These are phyloP conservation scores for Galaxea fascicularis DNA, from an alignment of 92 coral and sea anemone genomes.

Conservation along the genomic window DNA sequence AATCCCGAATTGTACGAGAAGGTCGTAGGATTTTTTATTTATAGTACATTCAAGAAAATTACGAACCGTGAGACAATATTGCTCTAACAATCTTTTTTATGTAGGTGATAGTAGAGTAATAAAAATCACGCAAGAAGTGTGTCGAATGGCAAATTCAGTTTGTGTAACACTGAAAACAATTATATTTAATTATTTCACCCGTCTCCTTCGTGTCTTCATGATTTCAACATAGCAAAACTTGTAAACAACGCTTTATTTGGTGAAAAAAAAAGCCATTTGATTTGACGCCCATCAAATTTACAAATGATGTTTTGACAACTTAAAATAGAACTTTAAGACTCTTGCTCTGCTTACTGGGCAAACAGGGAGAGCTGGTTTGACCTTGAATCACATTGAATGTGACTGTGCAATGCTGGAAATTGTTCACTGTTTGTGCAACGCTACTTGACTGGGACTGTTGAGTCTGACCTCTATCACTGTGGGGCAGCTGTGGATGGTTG, in stretches of 20 bases:
- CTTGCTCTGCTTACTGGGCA: background rate
- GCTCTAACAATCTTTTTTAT: background rate
- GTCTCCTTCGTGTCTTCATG: no score
- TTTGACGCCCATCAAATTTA: no score
- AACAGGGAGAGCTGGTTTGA: background rate
- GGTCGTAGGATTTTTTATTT: no score
- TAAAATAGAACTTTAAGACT: background rate
- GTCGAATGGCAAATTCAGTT: no score
- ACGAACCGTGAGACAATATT: background rate
- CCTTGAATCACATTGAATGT: background rate
- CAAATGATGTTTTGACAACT: no score
- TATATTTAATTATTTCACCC: no score
- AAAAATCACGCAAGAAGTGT: background rate
- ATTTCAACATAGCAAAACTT: no score
- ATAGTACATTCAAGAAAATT: background rate
- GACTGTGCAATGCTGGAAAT: background rate
- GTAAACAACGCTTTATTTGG: no score
- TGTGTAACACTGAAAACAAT: no score
- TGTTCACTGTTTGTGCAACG: slow-evolving; percentile 3
- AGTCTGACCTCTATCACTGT: background rate
- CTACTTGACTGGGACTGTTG: background rate
- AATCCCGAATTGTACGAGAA: background rate
- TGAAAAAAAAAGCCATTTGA: no score
- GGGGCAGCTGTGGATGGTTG: background rate
- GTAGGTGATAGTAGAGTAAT: background rate